Percentiles rank a stretch among this genome's conserved stretches.
Evolutionary conservation across 1,140 invertebrate species (phyloP).

Genomic region (Pseudomyrmex concolor): DNA sequence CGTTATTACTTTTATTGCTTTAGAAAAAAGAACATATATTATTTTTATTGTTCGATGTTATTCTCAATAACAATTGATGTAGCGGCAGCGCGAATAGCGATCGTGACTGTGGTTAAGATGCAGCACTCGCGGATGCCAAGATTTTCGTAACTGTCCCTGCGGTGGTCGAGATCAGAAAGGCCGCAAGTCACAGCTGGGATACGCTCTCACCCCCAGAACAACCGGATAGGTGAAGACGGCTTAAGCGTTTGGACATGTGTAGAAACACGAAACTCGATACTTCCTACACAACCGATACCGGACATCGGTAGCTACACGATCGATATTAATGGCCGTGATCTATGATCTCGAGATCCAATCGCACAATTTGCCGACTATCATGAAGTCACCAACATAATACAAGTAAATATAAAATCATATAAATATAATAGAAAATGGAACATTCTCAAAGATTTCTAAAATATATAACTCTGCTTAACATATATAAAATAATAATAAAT

Average conservation of each 20-base stretch:
- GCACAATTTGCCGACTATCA: neutral
- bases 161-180: slow-evolving; percentile 60
- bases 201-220: slow-evolving; percentile 24
- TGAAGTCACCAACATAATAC: neutral
- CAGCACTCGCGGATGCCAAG: neutral
- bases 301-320: slow-evolving; percentile 52
- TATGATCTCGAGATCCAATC: slow-evolving; percentile 15
- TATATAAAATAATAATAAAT: neutral
- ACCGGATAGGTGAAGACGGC: slow-evolving; percentile 66
- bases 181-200: slow-evolving; percentile 65
- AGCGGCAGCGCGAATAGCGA: slow-evolving; percentile 8
- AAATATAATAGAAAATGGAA: neutral
- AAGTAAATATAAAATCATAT: neutral
- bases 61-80: neutral
- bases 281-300: slow-evolving; percentile 63
- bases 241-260: slow-evolving; percentile 79
- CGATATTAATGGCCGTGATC: slow-evolving; percentile 73
- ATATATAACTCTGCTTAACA: too few relatives aligned
- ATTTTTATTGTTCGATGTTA: too few relatives aligned
- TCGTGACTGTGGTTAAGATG: slow-evolving; percentile 11
- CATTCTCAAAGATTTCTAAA: too few relatives aligned
- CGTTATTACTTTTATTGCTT: too few relatives aligned
- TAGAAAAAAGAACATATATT: too few relatives aligned
- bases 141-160: slow-evolving; percentile 47
- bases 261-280: slow-evolving; percentile 80